Conservation (phyloP, 2,888 invertebrate genomes). For the Plemyria rubiginata region DNA sequence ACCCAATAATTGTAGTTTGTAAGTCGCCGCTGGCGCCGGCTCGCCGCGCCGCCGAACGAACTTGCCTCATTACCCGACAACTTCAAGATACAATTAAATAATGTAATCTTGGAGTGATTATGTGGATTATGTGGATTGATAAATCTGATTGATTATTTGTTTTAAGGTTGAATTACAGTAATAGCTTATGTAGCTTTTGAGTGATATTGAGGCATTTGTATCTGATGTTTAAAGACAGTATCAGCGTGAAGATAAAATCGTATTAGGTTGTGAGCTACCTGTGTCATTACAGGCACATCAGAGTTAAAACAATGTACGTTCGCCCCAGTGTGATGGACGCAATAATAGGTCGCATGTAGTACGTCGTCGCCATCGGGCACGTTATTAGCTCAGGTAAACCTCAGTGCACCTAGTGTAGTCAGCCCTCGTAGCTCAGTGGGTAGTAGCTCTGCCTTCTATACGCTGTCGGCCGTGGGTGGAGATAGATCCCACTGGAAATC, state of each 20-base stretch:
- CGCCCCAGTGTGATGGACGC: no score
- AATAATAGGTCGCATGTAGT: no score
- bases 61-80: slow-evolving; percentile 27
- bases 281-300: no score
- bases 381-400: no score
- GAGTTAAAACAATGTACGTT: no score
- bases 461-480: no score
- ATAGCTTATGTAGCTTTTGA: not conserved
- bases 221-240: not conserved
- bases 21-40: slow-evolving; percentile 4
- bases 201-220: not conserved
- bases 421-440: no score
- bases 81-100: slow-evolving; percentile 31
- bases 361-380: no score
- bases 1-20: slow-evolving; percentile 32
- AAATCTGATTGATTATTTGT: slow-evolving; percentile 23
- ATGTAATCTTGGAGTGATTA: slow-evolving; percentile 30
- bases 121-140: slow-evolving; percentile 25
- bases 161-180: slow-evolving; percentile 7
- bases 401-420: no score
- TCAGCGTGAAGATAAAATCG: not conserved
- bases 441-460: no score
- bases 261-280: not conserved
- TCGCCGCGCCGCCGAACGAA: slow-evolving; percentile 1
- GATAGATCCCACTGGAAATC: no score